Evolutionary conservation across 2,797 vertebrate species (phyloP).

Genomic region (Prunella strophiata): DNA sequence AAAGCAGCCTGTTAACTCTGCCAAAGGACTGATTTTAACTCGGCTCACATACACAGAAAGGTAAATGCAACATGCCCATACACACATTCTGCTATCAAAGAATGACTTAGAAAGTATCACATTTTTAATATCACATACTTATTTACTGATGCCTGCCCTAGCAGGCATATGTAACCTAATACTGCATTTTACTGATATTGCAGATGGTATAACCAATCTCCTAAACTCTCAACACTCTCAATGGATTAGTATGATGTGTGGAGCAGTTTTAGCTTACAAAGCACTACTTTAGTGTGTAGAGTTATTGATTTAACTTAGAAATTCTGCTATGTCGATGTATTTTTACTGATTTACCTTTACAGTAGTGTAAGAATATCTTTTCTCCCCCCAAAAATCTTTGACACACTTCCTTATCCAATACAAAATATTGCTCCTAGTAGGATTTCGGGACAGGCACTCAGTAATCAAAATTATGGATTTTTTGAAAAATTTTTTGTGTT

Average conservation of each 20-base stretch:
- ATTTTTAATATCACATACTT: constrained; percentile 52
- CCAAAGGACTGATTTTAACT: constrained; percentile 9
- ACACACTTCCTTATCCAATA: constrained; percentile 45
- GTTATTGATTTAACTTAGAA: constrained; percentile 70
- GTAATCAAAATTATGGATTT: constrained; percentile 29
- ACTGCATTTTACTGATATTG: constrained; percentile 62
- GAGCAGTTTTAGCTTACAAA: constrained; percentile 67
- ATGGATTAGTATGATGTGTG: constrained; percentile 64
- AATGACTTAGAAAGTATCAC: constrained; percentile 16
- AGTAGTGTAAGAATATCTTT: constrained; percentile 31
- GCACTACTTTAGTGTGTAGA: constrained; percentile 47
- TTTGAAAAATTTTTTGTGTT: not conserved
- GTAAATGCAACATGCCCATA: constrained; percentile 6
- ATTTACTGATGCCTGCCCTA: constrained; percentile 8
- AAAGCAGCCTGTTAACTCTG: not conserved
- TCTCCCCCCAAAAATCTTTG: constrained; percentile 21
- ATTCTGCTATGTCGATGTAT: constrained; percentile 57
- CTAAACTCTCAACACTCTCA: constrained; percentile 56
- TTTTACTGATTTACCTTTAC: constrained; percentile 64
- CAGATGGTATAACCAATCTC: constrained; percentile 59
- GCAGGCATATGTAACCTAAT: constrained; percentile 52
- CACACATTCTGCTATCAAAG: not conserved
- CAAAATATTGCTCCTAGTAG: constrained; percentile 22
- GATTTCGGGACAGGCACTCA: not conserved
- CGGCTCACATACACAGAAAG: constrained; percentile 8